phyloP scores from a whole-genome alignment of 2,113 vertebrate species.

The Leptodactylus fuscus region DNA sequence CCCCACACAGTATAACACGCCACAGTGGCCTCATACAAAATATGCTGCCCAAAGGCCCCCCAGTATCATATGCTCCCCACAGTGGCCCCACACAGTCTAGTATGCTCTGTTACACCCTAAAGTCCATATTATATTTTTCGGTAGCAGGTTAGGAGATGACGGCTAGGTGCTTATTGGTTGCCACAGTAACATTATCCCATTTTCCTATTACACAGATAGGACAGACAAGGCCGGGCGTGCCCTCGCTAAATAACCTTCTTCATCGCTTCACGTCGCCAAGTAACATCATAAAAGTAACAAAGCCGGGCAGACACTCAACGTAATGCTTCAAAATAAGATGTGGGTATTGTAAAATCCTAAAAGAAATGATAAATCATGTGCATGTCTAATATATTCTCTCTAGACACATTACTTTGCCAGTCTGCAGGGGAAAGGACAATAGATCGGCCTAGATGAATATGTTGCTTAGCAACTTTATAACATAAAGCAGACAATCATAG shows the following conservation, averaged over 20 bases:
- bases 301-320: background rate
- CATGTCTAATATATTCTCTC: background rate
- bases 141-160: too few relatives aligned
- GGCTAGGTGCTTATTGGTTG: background rate
- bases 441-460: background rate
- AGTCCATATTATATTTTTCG: background rate
- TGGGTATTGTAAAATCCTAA: background rate
- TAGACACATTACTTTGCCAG: background rate
- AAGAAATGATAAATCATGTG: background rate
- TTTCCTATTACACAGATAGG: background rate
- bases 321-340: background rate
- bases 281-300: background rate
- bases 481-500: background rate
- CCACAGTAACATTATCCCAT: background rate
- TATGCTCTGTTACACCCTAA: background rate
- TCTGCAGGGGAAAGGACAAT: background rate
- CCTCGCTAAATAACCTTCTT: background rate
- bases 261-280: background rate
- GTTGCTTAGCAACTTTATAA: conserved; percentile 48
- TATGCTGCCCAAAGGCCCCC: too few relatives aligned
- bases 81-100: background rate
- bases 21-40: too few relatives aligned
- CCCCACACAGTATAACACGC: too few relatives aligned
- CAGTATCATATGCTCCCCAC: background rate
- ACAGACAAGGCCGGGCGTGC: background rate